Evolutionary conservation across 2,888 invertebrate species (phyloP), one percentile per base, ranked within the genome.

Genomic region (Hirtodrosophila cameraria): DNA sequence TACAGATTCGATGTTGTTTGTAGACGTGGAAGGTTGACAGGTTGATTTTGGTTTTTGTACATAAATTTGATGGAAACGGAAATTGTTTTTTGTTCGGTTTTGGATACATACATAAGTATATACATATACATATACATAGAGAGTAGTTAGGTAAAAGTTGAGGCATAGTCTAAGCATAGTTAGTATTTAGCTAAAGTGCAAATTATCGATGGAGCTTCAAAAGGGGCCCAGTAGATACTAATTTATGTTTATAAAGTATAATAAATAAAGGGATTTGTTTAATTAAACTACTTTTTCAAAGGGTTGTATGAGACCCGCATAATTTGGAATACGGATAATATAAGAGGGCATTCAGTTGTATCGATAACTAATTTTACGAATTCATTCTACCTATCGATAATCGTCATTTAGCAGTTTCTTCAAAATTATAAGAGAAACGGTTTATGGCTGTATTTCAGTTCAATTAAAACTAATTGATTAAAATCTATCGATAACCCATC

Each of bases 31-130:
- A 59, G 53, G 49, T 75, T 54, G 57, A 31, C 46, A 38, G 53
- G 53, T 75, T 59, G 39, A 63, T 75, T 63, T 80, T 71, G 63
- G 57, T 46, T 73, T 75, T 79, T 73, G 73, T 66, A 75, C 75
- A 72, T 83, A 76, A 53, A 75, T 75, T 63, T 62, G 53, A 74
- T 75, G 78, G 67, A 75, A 72, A 65, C 64, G 77, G 64, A 75
- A 75, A 73, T 70, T 61, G 61, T 57, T 65, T 71, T 76, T 71
- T 76, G 59, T 60, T 68, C 65, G 60, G 15, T 52, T 60, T 60
- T 80, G 62, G 63, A 71, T 62, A 68, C 58, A 64, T 50, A 50
- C 50, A 53, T 48, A 30, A 23, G 11, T 23, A 61, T 48, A 60
- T 33, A 28, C 49, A 41, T 54, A 38, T 43, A 43, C 35, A 46